phyloP scores from a whole-genome alignment of 2,888 invertebrate species.

The Apocheima hispidaria region DNA sequence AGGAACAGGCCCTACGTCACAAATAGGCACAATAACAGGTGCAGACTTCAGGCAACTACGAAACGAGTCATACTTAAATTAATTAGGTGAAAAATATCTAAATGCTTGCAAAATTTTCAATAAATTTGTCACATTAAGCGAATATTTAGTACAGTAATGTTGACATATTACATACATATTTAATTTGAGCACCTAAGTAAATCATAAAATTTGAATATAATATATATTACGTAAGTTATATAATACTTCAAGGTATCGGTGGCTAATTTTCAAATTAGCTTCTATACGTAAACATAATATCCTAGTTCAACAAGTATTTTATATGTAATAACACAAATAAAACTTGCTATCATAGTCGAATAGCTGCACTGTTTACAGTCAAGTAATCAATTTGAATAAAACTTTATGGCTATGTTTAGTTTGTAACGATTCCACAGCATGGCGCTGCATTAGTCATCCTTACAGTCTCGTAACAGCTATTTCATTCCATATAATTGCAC shows the following conservation, averaged over 20 bases:
- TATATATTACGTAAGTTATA: too few species aligned
- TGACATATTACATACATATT: too few species aligned
- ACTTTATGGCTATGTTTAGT: slow-evolving; percentile 24
- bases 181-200: background rate
- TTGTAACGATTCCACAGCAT: slow-evolving; percentile 35
- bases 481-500: slow-evolving; percentile 22
- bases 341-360: background rate
- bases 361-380: slow-evolving; percentile 10
- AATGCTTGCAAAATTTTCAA: too few species aligned
- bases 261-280: background rate
- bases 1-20: too few species aligned
- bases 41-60: too few species aligned
- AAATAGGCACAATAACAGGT: too few species aligned
- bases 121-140: too few species aligned
- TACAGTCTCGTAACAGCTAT: slow-evolving; percentile 24
- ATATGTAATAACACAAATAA: background rate
- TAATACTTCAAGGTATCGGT: background rate
- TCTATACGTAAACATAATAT: background rate
- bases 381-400: slow-evolving; percentile 6
- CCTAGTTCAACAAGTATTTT: background rate
- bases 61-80: too few species aligned
- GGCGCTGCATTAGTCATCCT: slow-evolving; percentile 39
- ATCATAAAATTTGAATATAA: too few species aligned
- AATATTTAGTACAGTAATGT: too few species aligned
- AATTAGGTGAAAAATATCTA: too few species aligned